A percentile compares a stretch with the other conserved stretches of the same genome.
Conservation (phyloP, 2,797 vertebrate species). For the Acipenser ruthenus region DNA sequence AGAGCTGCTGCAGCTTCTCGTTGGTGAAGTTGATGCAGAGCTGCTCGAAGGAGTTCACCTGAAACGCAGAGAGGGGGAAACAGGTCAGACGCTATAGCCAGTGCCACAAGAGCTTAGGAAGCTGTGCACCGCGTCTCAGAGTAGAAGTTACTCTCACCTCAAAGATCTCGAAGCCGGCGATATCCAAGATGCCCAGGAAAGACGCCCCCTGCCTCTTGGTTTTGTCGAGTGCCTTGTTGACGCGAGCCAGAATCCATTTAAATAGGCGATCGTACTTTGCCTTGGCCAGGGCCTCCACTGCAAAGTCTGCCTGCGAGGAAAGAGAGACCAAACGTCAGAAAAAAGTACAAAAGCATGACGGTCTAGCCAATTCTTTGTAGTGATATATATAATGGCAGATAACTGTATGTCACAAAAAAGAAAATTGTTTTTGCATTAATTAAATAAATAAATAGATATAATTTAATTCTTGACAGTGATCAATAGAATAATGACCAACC, state of each 20-base stretch:
- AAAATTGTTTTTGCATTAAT: too few relatives aligned
- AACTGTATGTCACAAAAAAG: too few relatives aligned
- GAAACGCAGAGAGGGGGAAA: constrained; percentile 10
- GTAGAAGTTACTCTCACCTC: too few relatives aligned
- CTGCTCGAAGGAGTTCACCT: constrained; percentile 97
- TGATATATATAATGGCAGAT: too few relatives aligned
- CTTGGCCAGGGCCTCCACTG: constrained; percentile 85
- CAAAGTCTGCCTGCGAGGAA: constrained; percentile 80
- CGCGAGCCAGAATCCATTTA: constrained; percentile 80
- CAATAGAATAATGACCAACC: constrained; percentile 44
- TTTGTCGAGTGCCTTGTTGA: constrained; percentile 94
- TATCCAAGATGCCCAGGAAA: constrained; percentile 93
- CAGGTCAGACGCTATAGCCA: neutral
- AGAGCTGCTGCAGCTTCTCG: constrained; percentile 95
- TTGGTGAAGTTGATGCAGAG: constrained; percentile 98
- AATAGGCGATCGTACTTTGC: constrained; percentile 89
- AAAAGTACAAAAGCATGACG: too few relatives aligned
- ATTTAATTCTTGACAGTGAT: too few relatives aligned
- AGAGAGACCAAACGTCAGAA: neutral
- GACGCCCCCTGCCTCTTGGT: constrained; percentile 92
- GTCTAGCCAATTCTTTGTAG: too few relatives aligned
- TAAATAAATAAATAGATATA: too few relatives aligned
- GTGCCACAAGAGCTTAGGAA: too few relatives aligned
- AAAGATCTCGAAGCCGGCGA: constrained; percentile 97
- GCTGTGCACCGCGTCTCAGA: too few relatives aligned